Percentiles rank a stretch among this genome's conserved stretches.
Evolutionary conservation across 2,888 invertebrate species (phyloP).

Genomic region (Margaritifera margaritifera): DNA sequence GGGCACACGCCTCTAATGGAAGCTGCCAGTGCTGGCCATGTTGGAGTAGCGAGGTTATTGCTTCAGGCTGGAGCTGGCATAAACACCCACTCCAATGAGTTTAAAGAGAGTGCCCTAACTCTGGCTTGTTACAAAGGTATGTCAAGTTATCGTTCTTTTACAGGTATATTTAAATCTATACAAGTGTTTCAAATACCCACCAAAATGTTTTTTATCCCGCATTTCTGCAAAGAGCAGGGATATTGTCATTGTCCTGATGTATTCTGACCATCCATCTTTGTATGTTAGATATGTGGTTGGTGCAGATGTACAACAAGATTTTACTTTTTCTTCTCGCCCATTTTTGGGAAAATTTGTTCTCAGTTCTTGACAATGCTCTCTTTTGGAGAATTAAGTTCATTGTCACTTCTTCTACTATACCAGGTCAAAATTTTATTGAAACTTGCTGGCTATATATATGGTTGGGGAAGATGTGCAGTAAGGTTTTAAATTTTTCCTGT

Average conservation of each 20-base stretch:
- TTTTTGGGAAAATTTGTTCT: too few relatives aligned
- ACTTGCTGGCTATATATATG: too few relatives aligned
- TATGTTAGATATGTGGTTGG: too few relatives aligned
- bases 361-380: too few relatives aligned
- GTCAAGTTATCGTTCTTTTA: not conserved
- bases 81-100: constrained; percentile 98
- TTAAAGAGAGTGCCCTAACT: constrained; percentile 98
- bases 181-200: not conserved
- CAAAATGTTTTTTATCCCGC: not conserved
- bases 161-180: not conserved
- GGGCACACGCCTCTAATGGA: constrained; percentile 91
- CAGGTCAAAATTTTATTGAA: too few relatives aligned
- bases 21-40: constrained; percentile 73
- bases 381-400: too few relatives aligned
- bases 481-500: too few relatives aligned
- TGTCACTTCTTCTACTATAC: too few relatives aligned
- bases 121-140: constrained; percentile 92
- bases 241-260: not conserved
- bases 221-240: not conserved
- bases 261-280: not conserved
- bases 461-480: too few relatives aligned
- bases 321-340: too few relatives aligned
- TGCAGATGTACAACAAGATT: too few relatives aligned
- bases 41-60: constrained; percentile 79
- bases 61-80: constrained; percentile 96